Evolutionary conservation across 2,797 vertebrate species (phyloP), one percentile per base, ranked within the genome.

Genomic region (Mastacembelus armatus): DNA sequence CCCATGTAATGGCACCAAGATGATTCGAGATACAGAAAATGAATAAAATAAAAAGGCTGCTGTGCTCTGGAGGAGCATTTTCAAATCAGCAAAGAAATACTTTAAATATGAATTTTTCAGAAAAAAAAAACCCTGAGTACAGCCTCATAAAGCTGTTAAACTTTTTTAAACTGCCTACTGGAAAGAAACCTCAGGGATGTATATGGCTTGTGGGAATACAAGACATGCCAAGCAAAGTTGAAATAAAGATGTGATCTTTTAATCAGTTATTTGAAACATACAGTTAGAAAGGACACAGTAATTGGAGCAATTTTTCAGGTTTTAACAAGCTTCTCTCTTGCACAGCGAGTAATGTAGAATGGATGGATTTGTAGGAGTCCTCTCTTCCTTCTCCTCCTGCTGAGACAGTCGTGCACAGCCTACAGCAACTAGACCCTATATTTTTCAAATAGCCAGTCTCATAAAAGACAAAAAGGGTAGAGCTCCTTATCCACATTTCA

Each of bases 1-100:
- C 30, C 85, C 77, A 44, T 77, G 83, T 90, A 90, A 90, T 88
- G 81, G 78, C 27, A 74, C 87, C 92, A 92, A 91, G 88, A 92
- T 92, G 90, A 92, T 91, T 78, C 66, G 60, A 33, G 66, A 83
- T 74, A 86, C 80, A 83, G 78, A 57, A 73, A 74, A 74, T 70
- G 10, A 67, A 81, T 77, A 71, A 77, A 77, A 77, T 45, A 50
- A 66, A 71, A 74, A 52, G 65, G 67, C 66, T 33, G 70, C 74
- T 83, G 78, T 18, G 71, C 71, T 80, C 30, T 55, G 43, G 66
- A 62, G 66, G 60, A 66, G 61, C 50, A 35, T n/a, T n/a, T n/a
- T n/a, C n/a, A n/a, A n/a, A 36, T 36, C 15, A 30, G 29, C 9
- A 43, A 60, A 56, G 14, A 73, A 56, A 68, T 11, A 62, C 48